Base-by-base conservation (phyloP, 2,888 invertebrate species). In the Cataglyphis altisquamis region DNA sequence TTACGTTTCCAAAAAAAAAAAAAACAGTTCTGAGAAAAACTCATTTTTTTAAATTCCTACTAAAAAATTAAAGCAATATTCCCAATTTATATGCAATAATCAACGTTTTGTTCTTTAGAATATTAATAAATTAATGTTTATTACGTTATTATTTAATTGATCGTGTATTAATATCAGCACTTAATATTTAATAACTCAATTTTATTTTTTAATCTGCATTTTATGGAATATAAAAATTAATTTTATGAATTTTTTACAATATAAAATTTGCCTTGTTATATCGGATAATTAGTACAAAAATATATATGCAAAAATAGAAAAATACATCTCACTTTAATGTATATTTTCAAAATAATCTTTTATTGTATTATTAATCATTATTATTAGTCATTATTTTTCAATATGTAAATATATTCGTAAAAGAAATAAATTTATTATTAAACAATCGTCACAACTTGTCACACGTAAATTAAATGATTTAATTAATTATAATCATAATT, bases 331-430 rank as follows among this genome's bases (percentile, higher is more conserved):
- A n/a, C n/a, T 52, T 52, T 18, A 15, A 48, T 48, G 45, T 5
- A 45, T 52, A 52, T 52, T 52, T 52, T 52, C 1, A n/a, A 52
- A n/a, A n/a, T 52, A 52, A 52, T 52, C 18, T n/a, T 52, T 52
- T n/a, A n/a, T 8, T n/a, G n/a, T n/a, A 18, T 48, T 18, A 52
- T n/a, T n/a, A 52, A 52, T 52, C n/a, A 52, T 52, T n/a, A n/a
- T 52, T 52, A 52, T n/a, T n/a, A 52, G n/a, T 52, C n/a, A 52
- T 52, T n/a, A n/a, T 52, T 52, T n/a, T 52, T 52, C n/a, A n/a
- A n/a, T 52, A 52, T n/a, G 2, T 52, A 52, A n/a, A 8, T n/a
- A 8, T 52, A n/a, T 18, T 4, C n/a, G n/a, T 52, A 52, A 52
- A 52, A 48, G 18, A 48, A 5, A 48, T 4, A 48, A 12, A n/a